Base-by-base conservation (phyloP, 1,140 invertebrate species). In the Neodiprion virginianus region DNA sequence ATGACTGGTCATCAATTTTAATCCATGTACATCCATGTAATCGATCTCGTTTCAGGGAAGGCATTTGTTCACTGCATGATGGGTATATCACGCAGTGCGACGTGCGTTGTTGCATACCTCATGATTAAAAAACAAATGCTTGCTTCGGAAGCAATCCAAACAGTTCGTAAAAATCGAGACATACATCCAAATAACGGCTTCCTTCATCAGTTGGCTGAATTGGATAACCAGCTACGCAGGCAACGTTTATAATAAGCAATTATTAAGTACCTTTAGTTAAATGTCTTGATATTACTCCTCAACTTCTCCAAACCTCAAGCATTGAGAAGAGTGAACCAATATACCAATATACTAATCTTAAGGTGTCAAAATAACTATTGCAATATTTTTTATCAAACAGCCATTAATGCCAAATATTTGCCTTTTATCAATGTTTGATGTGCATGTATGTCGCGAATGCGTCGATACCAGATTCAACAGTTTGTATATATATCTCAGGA, bases 111-210 rank as follows among this genome's bases (percentile, higher is more conserved):
- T 47, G 95, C 95, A 21, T 96, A 94, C 84, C 88, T 96, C 48
- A 96, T 97, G 94, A 93, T 96, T 69, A 94, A 94, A 81, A 91
- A 92, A 70, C 90, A 92, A 61, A 95, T 96, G 92, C 90, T 91
- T n/a, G 92, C 95, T 1, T 87, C 90, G 9, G 93, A 96, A 73
- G 95, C 96, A 12, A 87, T 97, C 67, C 88, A 88, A 10, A 89
- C 88, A 65, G 91, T 95, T 11, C 92, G 94, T 67, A 89, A 90
- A 76, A 90, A 90, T 72, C 90, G 95, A 28, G 90, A 92, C 76
- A 92, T 96, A 77, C 90, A 92, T 79, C 95, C 95, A 50, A 96
- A 96, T 81, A 89, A 92, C 79, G 95, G 95, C 66, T 96, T 96
- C 88, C 86, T 96, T 72, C 90, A 91, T 66, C 95, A 96, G 80